These are phyloP conservation scores for Pangasianodon gigas DNA, from an alignment of 2,113 vertebrate species.

Conservation along the genomic window DNA sequence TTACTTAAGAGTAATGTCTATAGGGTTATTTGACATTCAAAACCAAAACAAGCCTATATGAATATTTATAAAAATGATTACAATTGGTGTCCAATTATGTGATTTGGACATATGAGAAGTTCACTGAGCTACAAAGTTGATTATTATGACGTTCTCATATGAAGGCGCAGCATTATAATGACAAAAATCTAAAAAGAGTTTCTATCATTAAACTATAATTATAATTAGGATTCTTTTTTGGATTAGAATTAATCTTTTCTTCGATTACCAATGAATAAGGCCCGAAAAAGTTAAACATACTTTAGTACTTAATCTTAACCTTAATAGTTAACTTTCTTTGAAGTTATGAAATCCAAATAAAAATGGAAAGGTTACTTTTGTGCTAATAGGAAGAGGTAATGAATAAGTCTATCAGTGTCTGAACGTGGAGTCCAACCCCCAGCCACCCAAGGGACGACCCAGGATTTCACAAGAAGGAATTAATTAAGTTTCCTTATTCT, in stretches of 20 bases:
- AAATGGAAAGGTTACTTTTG: neutral
- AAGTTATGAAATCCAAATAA: neutral
- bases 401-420: constrained; percentile 35
- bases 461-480: constrained; percentile 29
- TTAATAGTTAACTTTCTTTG: neutral
- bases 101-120: neutral
- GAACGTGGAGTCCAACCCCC: constrained; percentile 13
- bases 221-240: neutral
- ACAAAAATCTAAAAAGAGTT: neutral
- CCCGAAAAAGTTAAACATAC: neutral
- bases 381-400: neutral
- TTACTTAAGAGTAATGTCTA: neutral
- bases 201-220: neutral
- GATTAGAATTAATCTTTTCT: neutral
- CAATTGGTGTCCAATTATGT: neutral
- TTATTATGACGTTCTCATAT: neutral
- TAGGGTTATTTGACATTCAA: neutral
- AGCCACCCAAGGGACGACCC: constrained; percentile 31
- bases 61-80: neutral
- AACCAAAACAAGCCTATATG: neutral
- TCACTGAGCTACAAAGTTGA: neutral
- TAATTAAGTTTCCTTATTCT: constrained; percentile 49
- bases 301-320: neutral
- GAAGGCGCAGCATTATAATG: neutral
- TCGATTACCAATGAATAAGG: neutral